Evolutionary conservation across 1,140 invertebrate genomes (phyloP), one percentile per base, ranked within the genome.

Genomic region (Drosophila grimshawi): DNA sequence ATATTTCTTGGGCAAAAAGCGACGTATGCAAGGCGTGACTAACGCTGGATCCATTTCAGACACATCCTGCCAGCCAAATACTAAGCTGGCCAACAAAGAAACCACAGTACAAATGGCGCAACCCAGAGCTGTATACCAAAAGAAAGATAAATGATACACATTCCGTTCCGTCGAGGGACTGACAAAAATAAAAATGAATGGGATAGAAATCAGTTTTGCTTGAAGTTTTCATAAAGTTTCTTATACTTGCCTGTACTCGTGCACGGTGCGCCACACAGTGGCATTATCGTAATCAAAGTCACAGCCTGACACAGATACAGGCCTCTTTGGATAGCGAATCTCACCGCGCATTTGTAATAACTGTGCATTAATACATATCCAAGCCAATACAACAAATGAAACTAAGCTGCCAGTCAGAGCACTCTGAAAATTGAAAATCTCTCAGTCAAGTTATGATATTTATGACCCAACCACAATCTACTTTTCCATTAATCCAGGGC

Each of bases 401-500:
- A 82, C 78, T 2, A 77, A 7, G 4, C 90, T 85, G 7, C 90
- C 90, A 2, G 73, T 51, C 4, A 92, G 11, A 3, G 74, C 77
- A 27, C 90, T 91, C 90, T 91, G 27, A 4, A 56, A 55, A 19
- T 33, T 6, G 0, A 3, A 3, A 5, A 29, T 5, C 4, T n/a
- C 37, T 60, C 10, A 60, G 46, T 30, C 29, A n/a, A 32, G 4
- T 33, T 33, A 11, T 11, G 0, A 57, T 11, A 43, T 3, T 10
- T 49, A 5, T 2, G 11, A 32, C 30, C n/a, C 6, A 7, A 3
- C 0, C 2, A 3, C 6, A 59, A n/a, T 57, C 95, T 66, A 91
- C 97, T 91, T 94, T 95, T 6, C 94, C 93, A 93, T 97, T 97
- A 1, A 97, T 94, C 96, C 96, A 97, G 0, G 97, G 97, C 81